A percentile compares a stretch with the other conserved stretches of the same genome.
phyloP scores from a whole-genome alignment of 2,888 invertebrate species.

The Synergus gifuensis region DNA sequence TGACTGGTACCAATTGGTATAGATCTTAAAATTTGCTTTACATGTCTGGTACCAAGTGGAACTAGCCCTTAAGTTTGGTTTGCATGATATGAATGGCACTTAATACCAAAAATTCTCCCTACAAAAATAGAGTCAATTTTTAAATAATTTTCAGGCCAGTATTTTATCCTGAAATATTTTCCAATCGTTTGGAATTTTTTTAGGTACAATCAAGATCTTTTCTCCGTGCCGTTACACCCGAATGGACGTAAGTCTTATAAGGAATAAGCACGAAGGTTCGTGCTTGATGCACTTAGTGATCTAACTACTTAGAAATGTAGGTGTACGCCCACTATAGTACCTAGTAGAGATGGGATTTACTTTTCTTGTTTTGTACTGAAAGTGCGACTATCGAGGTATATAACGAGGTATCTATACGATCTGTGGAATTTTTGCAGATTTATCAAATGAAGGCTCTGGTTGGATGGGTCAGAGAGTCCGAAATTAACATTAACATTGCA shows the following conservation, averaged over 20 bases:
- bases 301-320: slow-evolving; percentile 33
- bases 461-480: slow-evolving; percentile 48
- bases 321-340: slow-evolving; percentile 44
- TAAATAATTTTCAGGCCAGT: neutral
- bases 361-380: slow-evolving; percentile 48
- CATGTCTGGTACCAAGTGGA: no score
- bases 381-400: slow-evolving; percentile 5
- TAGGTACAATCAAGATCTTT: slow-evolving; percentile 17
- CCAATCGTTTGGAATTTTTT: slow-evolving; percentile 23
- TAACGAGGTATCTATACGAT: slow-evolving; percentile 13
- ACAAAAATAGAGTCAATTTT: neutral
- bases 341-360: slow-evolving; percentile 51
- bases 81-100: neutral
- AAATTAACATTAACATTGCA: slow-evolving; percentile 60
- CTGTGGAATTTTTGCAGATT: slow-evolving; percentile 30
- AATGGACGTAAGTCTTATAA: slow-evolving; percentile 23
- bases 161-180: neutral
- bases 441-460: slow-evolving; percentile 24
- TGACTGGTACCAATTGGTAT: neutral
- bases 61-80: neutral
- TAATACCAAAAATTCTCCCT: neutral
- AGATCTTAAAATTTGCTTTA: neutral
- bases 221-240: slow-evolving; percentile 12
- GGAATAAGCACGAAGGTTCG: slow-evolving; percentile 38
- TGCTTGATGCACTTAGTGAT: slow-evolving; percentile 35